phyloP scores from a whole-genome alignment of 2,888 invertebrate genomes.

The Panopea generosa region DNA sequence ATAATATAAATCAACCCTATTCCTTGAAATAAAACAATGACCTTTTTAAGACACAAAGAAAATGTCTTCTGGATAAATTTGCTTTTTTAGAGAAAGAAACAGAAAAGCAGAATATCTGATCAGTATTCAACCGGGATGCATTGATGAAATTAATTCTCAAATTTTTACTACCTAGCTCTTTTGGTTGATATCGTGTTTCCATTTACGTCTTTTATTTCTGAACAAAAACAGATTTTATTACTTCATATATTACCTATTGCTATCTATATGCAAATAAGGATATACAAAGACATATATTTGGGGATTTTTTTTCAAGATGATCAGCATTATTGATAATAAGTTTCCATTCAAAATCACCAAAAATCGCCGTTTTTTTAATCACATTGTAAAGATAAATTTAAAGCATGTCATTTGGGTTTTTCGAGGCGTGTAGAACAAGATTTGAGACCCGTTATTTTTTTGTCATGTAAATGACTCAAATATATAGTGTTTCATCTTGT shows the following conservation, averaged over 20 bases:
- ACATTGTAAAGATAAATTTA: too few relatives aligned
- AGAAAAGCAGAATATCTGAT: too few relatives aligned
- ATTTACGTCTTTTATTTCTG: background rate
- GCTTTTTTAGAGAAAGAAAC: too few relatives aligned
- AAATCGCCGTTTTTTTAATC: background rate
- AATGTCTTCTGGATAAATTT: too few relatives aligned
- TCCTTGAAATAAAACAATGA: too few relatives aligned
- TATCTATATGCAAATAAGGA: constrained; percentile 8
- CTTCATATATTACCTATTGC: background rate
- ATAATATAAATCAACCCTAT: too few relatives aligned
- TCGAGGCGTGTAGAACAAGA: background rate
- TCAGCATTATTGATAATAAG: background rate
- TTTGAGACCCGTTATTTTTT: constrained; percentile 13
- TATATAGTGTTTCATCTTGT: background rate
- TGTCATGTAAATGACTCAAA: constrained; percentile 1
- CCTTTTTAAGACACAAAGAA: too few relatives aligned
- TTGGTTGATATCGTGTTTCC: background rate
- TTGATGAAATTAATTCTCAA: too few relatives aligned
- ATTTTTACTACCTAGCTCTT: too few relatives aligned
- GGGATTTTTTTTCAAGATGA: constrained; percentile 2
- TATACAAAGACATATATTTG: constrained; percentile 7
- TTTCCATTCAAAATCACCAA: constrained; percentile 7
- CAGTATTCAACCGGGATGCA: too few relatives aligned
- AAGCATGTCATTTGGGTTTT: background rate
- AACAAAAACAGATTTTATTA: background rate